These are phyloP conservation scores for Plutomurus gul DNA, from an alignment of 1,140 invertebrate species.

Conservation along the genomic window DNA sequence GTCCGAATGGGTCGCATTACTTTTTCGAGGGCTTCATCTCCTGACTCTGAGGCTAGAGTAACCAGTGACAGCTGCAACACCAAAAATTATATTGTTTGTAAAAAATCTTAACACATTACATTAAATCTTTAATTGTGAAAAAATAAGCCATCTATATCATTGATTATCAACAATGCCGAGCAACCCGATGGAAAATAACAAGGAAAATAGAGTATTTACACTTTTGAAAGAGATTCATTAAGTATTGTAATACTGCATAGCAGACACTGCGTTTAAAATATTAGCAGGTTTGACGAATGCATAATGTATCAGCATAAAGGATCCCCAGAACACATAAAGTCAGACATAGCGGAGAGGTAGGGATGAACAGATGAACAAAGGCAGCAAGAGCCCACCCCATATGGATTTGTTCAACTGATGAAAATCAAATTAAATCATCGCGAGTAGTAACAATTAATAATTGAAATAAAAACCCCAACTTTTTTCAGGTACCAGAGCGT, in stretches of 20 bases:
- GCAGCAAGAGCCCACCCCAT: neutral
- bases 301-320: slow-evolving; percentile 6
- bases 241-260: neutral
- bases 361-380: neutral
- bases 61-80: slow-evolving; percentile 37
- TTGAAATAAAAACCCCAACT: neutral
- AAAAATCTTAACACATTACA: neutral
- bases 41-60: slow-evolving; percentile 22
- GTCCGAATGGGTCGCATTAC: neutral
- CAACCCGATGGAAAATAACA: too few species aligned
- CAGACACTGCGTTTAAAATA: neutral
- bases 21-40: slow-evolving; percentile 5
- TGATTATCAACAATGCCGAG: too few species aligned
- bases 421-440: slow-evolving; percentile 40
- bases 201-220: too few species aligned
- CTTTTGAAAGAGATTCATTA: neutral
- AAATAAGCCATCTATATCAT: neutral
- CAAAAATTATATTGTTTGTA: neutral
- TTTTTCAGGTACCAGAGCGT: too few species aligned
- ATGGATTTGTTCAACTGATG: slow-evolving; percentile 36
- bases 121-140: neutral
- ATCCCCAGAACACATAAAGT: neutral
- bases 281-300: neutral
- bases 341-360: neutral
- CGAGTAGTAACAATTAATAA: slow-evolving; percentile 31